These are phyloP conservation scores for Drosophila tropicalis DNA, from an alignment of 1,140 invertebrate species.

Conservation along the genomic window DNA sequence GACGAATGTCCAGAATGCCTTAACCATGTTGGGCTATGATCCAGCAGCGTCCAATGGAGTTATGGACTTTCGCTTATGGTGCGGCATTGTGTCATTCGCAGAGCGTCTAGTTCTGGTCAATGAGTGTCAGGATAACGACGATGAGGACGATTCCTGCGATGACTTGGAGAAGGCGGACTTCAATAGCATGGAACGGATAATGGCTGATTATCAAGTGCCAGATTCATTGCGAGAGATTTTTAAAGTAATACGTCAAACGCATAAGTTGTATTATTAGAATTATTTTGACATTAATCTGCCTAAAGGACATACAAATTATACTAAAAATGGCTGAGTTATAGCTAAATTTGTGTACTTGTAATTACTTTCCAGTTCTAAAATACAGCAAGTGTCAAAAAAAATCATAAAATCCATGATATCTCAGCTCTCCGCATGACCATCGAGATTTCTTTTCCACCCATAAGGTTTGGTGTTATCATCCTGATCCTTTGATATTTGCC, in stretches of 20 bases:
- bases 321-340: no score
- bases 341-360: no score
- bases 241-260: conserved; percentile 64
- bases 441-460: no score
- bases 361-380: no score
- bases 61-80: conserved; percentile 85
- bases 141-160: conserved; percentile 73
- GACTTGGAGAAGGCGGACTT: conserved; percentile 81
- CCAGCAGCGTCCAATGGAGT: conserved; percentile 26
- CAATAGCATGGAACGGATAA: conserved; percentile 72
- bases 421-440: no score
- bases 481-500: no score
- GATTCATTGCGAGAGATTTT: conserved; percentile 62
- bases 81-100: conserved; percentile 85
- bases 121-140: conserved; percentile 25
- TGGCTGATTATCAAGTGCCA: conserved; percentile 56
- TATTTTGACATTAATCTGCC: no score
- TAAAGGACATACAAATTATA: no score
- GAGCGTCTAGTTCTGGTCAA: conserved; percentile 84
- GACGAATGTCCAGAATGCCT: conserved; percentile 62
- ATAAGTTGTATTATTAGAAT: conserved; percentile 53
- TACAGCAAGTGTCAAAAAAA: no score
- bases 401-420: no score
- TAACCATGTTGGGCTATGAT: conserved; percentile 53
- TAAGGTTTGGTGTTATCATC: no score